phyloP scores from a whole-genome alignment of 2,113 vertebrate species.

The Athene cunicularia region DNA sequence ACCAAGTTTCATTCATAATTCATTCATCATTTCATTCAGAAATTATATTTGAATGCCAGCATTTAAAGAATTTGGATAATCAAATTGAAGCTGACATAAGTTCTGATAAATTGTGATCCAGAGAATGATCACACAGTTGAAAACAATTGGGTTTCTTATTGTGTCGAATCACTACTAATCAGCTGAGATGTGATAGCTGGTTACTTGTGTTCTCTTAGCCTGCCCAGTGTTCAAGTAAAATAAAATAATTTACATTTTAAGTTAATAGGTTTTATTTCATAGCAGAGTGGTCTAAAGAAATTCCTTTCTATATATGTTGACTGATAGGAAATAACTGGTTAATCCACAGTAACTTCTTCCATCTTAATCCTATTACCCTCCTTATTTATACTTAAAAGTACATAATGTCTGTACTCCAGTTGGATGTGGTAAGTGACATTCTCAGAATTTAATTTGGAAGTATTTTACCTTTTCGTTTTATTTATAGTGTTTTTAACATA shows the following conservation, averaged over 20 bases:
- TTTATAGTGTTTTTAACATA: constrained; percentile 16
- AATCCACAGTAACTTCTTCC: background rate
- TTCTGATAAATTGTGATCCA: background rate
- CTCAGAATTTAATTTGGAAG: background rate
- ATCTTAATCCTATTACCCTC: background rate
- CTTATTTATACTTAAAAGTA: background rate
- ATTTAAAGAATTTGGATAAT: background rate
- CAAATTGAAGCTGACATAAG: background rate
- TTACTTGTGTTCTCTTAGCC: background rate
- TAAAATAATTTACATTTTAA: background rate
- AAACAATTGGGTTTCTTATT: background rate
- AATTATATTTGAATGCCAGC: background rate
- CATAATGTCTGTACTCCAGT: background rate
- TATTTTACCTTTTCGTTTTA: background rate
- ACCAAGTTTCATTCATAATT: rapidly evolving
- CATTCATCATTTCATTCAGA: background rate
- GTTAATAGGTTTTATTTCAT: background rate
- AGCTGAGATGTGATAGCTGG: background rate
- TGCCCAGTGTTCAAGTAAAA: background rate
- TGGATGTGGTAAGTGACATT: background rate
- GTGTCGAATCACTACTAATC: background rate
- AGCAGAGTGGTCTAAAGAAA: background rate
- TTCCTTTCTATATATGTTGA: background rate
- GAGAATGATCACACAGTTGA: background rate
- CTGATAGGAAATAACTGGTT: background rate